Evolutionary conservation across 2,888 invertebrate species (phyloP).

Genomic region (Cataglyphis cursor): DNA sequence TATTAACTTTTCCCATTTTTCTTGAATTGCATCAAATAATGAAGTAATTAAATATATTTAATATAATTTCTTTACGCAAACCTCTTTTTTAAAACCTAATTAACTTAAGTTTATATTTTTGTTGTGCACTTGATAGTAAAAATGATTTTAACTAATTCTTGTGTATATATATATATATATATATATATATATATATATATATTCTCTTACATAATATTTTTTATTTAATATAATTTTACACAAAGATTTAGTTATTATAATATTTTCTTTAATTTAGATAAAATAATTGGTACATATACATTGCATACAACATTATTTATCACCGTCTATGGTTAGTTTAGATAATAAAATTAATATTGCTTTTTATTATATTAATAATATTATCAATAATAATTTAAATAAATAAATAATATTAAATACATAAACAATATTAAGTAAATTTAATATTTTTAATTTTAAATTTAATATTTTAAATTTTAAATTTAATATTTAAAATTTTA

Average conservation of each 20-base stretch:
- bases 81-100: neutral
- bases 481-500: too few species aligned
- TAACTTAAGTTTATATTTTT: neutral
- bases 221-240: neutral
- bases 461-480: too few species aligned
- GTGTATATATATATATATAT: neutral
- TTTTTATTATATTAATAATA: neutral
- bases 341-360: neutral
- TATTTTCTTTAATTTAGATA: neutral
- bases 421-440: too few species aligned
- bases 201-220: neutral
- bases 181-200: neutral
- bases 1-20: neutral
- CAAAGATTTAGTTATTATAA: neutral
- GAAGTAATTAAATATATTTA: constrained; percentile 8
- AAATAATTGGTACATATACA: neutral
- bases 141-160: neutral
- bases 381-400: too few species aligned
- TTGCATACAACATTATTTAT: neutral
- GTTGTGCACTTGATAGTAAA: neutral
- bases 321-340: neutral
- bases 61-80: neutral
- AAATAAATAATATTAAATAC: too few species aligned
- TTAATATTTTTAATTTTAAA: too few species aligned
- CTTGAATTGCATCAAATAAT: neutral